Conservation (phyloP, 1,140 invertebrate genomes). For the Helicorthomorpha holstii region DNA sequence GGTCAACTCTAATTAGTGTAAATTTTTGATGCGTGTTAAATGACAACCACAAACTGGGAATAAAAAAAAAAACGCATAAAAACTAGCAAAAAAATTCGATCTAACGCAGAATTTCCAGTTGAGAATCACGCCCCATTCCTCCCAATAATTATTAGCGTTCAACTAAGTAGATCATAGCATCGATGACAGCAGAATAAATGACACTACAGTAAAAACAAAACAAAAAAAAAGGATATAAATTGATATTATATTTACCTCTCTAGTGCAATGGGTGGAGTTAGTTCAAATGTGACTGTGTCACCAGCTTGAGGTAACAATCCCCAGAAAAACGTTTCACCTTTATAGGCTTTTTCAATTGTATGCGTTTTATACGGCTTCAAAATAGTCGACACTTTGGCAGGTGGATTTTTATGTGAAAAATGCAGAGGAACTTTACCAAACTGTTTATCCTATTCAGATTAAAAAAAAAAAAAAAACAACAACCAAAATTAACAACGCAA, state of each 20-base stretch:
- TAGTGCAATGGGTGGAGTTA: constrained; percentile 51
- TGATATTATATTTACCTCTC: constrained; percentile 63
- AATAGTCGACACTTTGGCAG: constrained; percentile 50
- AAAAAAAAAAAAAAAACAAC: constrained; percentile 7
- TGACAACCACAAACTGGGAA: too few species aligned
- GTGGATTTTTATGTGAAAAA: constrained; percentile 63
- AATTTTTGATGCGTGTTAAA: too few species aligned
- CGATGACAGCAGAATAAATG: too few species aligned
- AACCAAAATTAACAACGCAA: background rate
- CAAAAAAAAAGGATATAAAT: background rate
- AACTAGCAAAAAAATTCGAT: too few species aligned
- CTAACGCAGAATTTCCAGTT: too few species aligned
- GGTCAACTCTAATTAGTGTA: too few species aligned
- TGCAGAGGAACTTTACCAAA: constrained; percentile 74
- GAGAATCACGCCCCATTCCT: too few species aligned
- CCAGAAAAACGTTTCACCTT: constrained; percentile 84
- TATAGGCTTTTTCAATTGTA: constrained; percentile 62
- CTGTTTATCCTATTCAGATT: constrained; percentile 56
- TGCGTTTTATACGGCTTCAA: constrained; percentile 74
- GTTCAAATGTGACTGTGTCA: constrained; percentile 65
- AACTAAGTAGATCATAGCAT: too few species aligned
- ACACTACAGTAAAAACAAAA: background rate
- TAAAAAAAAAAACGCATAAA: too few species aligned
- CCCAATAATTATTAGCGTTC: too few species aligned
- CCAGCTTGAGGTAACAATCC: constrained; percentile 66